Base-by-base conservation (phyloP, 2,113 vertebrate genomes). In the Nycticorax nycticorax region DNA sequence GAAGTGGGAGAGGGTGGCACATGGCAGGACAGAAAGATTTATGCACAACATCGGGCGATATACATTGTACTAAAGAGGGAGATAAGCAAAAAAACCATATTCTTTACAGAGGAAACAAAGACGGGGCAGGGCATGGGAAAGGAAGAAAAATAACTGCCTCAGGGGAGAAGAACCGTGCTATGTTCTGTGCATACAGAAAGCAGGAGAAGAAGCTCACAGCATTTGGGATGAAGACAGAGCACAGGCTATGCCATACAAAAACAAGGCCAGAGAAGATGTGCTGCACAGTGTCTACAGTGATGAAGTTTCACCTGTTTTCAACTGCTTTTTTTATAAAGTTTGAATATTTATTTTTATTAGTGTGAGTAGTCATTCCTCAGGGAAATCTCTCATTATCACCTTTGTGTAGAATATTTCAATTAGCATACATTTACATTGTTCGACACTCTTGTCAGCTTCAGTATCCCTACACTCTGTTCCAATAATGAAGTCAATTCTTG, bases 91-190 rank as follows among this genome's bases (percentile, higher is more conserved):
- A 77, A 57, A 21, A 22, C 26, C 26, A 27, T 15, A 22, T 1
- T 14, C 35, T 69, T 43, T 8, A 67, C 13, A 60, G 17, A 39
- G 59, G 14, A 33, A 33, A 63, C 9, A 32, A 8, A 28, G 26
- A 30, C 17, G 45, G n/a, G n/a, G 28, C 14, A 81, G 43, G 53
- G 37, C 18, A 28, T 48, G 26, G 32, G 32, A 57, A 21, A 62
- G 39, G n/a, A 50, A 37, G 33, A 18, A 35, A 82, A 63, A 63
- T 20, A 24, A 23, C 1, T 18, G 43, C 22, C 30, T 45, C 22
- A 5, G 0, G 0, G 0, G 1, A 30, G 33, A 43, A 41, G 16
- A 37, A 32, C 26, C 5, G 24, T 45, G 47, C 8, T 24, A 3
- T 35, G 19, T 76, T n/a, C 23, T 47, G 24, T 27, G 57, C 32